phyloP scores from a whole-genome alignment of 2,888 invertebrate genomes.

The Synanthedon formicaeformis region DNA sequence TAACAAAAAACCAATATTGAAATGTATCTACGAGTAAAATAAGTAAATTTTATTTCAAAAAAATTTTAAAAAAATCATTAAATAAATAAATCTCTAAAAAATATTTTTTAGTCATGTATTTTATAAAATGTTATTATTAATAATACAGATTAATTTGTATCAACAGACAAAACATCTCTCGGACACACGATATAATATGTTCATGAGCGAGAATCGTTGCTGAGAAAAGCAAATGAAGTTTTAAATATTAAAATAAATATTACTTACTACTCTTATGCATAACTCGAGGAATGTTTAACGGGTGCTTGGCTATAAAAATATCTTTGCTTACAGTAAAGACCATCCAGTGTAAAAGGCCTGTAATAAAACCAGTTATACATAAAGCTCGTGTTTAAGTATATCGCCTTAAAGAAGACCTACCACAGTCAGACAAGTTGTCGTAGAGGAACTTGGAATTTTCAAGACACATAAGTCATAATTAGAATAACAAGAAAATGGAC shows the following conservation, averaged over 20 bases:
- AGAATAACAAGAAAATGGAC: no score
- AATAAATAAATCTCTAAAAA: no score
- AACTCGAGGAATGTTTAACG: not conserved
- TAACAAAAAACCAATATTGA: no score
- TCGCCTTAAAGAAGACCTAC: constrained; percentile 14
- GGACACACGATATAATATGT: not conserved
- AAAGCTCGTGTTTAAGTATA: constrained; percentile 25
- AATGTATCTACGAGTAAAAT: no score
- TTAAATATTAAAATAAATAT: not conserved
- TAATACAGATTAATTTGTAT: no score
- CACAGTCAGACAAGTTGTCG: not conserved
- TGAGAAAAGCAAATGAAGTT: constrained; percentile 12
- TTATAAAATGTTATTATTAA: no score
- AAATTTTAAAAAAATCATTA: no score
- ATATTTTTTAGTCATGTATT: no score
- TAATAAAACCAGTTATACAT: constrained; percentile 20
- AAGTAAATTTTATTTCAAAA: no score
- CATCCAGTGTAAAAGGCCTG: constrained; percentile 15
- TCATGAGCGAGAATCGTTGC: constrained; percentile 6
- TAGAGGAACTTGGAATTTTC: not conserved
- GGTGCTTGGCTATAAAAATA: not conserved
- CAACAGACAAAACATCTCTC: no score
- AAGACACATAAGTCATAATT: no score
- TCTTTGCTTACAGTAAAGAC: not conserved
- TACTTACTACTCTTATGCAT: not conserved